Evolutionary conservation across 2,113 vertebrate species (phyloP).

Genomic region (Hoplias malabaricus): DNA sequence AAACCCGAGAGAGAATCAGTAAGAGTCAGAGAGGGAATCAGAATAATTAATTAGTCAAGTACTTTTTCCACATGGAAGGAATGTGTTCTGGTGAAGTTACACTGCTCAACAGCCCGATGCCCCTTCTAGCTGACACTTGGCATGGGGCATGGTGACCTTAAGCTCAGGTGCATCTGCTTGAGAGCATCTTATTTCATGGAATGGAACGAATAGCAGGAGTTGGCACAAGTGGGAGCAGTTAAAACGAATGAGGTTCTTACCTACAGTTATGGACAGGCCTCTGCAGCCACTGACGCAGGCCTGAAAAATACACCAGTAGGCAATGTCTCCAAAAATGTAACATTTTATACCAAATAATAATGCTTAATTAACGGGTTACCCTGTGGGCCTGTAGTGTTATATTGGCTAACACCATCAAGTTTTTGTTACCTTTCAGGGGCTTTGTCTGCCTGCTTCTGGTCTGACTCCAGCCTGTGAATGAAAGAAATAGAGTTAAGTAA

Average conservation of each 20-base stretch:
- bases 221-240: no score
- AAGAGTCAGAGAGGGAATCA: no score
- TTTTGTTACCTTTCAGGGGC: constrained; percentile 67
- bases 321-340: no score
- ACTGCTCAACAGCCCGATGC: no score
- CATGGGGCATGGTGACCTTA: no score
- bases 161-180: no score
- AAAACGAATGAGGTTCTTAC: no score
- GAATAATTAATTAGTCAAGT: background rate
- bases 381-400: background rate
- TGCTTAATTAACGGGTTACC: background rate
- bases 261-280: constrained; percentile 47
- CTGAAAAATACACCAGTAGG: constrained; percentile 34
- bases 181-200: no score
- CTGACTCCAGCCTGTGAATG: constrained; percentile 64
- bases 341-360: no score
- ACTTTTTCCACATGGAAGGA: background rate
- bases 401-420: background rate
- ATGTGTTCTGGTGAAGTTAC: background rate
- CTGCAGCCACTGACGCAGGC: constrained; percentile 37
- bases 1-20: no score
- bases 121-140: no score
- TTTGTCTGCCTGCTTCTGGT: constrained; percentile 56
- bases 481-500: background rate
- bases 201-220: no score